Evolutionary conservation across 2,888 invertebrate genomes (phyloP).

Genomic region (Helobdella robusta): DNA sequence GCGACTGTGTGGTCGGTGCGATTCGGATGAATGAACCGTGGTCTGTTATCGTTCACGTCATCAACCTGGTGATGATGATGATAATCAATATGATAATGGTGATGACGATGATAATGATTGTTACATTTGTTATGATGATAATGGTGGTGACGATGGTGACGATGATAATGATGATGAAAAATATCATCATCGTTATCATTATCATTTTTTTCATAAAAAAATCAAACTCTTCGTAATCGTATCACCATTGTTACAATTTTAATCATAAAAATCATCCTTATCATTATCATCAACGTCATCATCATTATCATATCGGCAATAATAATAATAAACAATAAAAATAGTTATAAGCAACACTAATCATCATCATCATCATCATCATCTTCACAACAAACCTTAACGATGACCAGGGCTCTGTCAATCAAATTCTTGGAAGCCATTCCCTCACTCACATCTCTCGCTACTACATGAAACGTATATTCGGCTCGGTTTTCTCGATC

Average conservation of each 20-base stretch:
- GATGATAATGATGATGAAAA: neutral
- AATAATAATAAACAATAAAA: no score
- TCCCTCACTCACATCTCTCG: slow-evolving; percentile 18
- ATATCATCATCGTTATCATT: neutral
- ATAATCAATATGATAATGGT: neutral
- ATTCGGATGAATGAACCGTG: neutral
- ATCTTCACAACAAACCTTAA: no score
- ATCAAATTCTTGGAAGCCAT: no score
- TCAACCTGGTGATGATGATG: slow-evolving; percentile 15
- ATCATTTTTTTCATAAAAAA: neutral
- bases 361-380: no score
- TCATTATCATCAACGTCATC: slow-evolving; percentile 10
- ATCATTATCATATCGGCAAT: slow-evolving; percentile 9
- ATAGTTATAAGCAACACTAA: no score
- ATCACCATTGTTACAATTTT: neutral
- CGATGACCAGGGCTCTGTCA: no score
- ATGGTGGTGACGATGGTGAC: neutral
- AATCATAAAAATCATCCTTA: neutral
- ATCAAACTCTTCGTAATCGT: no score
- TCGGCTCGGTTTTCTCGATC: slow-evolving; percentile 29
- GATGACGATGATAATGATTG: no score
- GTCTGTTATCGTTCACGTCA: slow-evolving; percentile 8
- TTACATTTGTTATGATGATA: no score
- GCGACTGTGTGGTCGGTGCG: neutral
- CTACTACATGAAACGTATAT: slow-evolving; percentile 29